A percentile compares a stretch with the other conserved stretches of the same genome.
Evolutionary conservation across 2,797 vertebrate genomes (phyloP).

Genomic region (Urocyon cinereoargenteus): DNA sequence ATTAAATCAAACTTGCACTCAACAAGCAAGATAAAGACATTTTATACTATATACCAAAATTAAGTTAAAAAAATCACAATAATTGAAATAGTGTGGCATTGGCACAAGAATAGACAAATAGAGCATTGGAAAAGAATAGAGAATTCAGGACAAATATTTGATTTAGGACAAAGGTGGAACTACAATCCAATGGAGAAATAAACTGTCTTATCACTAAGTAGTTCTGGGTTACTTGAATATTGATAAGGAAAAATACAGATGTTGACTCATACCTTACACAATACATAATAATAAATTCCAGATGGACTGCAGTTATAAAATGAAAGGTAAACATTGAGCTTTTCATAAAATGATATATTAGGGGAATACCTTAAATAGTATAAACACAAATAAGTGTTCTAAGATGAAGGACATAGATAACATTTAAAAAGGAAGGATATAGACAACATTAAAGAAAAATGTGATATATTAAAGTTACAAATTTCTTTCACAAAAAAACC

Average conservation of each 20-base stretch:
- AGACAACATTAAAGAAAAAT: background rate
- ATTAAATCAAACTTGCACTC: background rate
- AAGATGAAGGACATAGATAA: background rate
- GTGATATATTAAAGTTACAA: background rate
- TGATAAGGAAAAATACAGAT: background rate
- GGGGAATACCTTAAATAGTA: background rate
- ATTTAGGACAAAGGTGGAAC: background rate
- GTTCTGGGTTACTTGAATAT: background rate
- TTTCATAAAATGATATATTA: background rate
- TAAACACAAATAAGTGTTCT: background rate
- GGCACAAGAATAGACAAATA: background rate
- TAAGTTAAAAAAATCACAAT: background rate
- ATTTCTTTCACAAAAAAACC: background rate
- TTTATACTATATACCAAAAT: background rate
- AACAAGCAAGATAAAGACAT: background rate
- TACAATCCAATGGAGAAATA: background rate
- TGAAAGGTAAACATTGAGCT: background rate
- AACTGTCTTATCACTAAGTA: background rate
- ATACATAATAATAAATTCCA: background rate
- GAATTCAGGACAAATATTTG: background rate
- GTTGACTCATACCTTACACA: background rate
- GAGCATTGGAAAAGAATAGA: background rate
- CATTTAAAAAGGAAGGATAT: background rate
- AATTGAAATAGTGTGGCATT: background rate
- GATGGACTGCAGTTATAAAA: background rate